These are phyloP conservation scores for Melanotaenia duboulayi DNA, from an alignment of 2,113 vertebrate species.

Conservation along the genomic window DNA sequence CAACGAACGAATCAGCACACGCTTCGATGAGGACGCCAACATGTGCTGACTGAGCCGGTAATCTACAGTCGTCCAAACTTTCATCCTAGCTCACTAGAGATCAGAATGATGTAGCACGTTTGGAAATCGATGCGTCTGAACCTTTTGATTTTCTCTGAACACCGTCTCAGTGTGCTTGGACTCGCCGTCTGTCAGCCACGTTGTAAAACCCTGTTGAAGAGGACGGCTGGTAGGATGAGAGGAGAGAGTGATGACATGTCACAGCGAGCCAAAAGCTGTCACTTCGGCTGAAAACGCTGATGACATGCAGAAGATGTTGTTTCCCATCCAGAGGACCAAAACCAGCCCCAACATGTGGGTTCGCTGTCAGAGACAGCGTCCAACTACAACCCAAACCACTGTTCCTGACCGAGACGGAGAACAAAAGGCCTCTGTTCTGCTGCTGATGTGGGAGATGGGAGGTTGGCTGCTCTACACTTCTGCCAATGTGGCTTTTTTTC, in stretches of 20 bases:
- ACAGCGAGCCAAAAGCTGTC: conserved; percentile 8
- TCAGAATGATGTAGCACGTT: no score
- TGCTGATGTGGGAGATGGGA: conserved; percentile 10
- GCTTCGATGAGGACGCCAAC: no score
- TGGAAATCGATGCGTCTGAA: no score
- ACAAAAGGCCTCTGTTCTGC: conserved; percentile 40
- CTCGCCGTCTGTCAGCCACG: neutral
- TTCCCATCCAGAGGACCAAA: conserved; percentile 8
- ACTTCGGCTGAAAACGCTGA: neutral
- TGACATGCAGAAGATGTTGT: conserved; percentile 1
- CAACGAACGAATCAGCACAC: no score
- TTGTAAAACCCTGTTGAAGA: neutral
- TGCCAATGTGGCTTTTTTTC: neutral
- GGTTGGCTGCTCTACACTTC: neutral
- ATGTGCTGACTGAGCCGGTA: no score
- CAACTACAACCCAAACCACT: conserved; percentile 19
- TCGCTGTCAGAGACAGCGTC: conserved; percentile 17
- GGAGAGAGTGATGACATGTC: conserved; percentile 1
- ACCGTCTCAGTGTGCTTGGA: no score
- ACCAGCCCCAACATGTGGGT: conserved; percentile 14
- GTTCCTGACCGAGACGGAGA: conserved; percentile 8
- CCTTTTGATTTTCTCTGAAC: no score
- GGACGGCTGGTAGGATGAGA: neutral
- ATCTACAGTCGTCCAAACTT: no score
- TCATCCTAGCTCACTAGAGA: no score